Percentiles rank a stretch among this genome's conserved stretches.
These are phyloP conservation scores for Gnathonemus echidnorhynchus DNA, from an alignment of 2,113 vertebrate species.

Conservation along the genomic window DNA sequence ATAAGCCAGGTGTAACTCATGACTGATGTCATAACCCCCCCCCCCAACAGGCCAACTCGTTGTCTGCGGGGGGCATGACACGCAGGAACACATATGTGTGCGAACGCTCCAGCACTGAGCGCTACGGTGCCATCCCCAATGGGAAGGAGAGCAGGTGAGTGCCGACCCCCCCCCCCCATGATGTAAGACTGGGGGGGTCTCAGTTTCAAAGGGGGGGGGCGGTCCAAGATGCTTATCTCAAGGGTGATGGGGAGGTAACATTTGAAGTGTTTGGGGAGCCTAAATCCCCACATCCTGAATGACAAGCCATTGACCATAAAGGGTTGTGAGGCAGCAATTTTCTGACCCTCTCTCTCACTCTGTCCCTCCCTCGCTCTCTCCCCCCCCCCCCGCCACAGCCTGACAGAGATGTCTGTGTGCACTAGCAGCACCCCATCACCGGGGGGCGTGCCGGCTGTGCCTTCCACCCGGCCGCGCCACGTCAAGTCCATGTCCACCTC, in stretches of 20 bases:
- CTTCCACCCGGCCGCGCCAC: constrained; percentile 84
- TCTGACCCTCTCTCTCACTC: neutral
- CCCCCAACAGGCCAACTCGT: constrained; percentile 65
- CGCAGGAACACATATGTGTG: constrained; percentile 95
- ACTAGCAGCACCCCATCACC: constrained; percentile 67
- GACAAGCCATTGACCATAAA: neutral
- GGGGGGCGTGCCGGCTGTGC: constrained; percentile 53
- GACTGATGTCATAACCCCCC: neutral
- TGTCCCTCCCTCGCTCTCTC: neutral
- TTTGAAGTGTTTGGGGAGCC: neutral
- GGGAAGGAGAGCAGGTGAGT: constrained; percentile 93
- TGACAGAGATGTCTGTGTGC: constrained; percentile 80
- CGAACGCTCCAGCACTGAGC: constrained; percentile 80
- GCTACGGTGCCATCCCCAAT: constrained; percentile 81
- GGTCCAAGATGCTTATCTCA: neutral
- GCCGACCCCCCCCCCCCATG: neutral
- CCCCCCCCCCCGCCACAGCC: constrained; percentile 49
- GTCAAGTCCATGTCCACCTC: constrained; percentile 97
- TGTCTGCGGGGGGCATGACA: constrained; percentile 82
- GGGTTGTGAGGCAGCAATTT: neutral
- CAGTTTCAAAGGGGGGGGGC: neutral
- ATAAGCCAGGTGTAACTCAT: neutral
- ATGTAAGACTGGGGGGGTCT: neutral
- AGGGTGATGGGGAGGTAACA: neutral
- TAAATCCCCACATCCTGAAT: neutral